Evolutionary conservation across 2,797 vertebrate species (phyloP).

Genomic region (Megaceryle alcyon): DNA sequence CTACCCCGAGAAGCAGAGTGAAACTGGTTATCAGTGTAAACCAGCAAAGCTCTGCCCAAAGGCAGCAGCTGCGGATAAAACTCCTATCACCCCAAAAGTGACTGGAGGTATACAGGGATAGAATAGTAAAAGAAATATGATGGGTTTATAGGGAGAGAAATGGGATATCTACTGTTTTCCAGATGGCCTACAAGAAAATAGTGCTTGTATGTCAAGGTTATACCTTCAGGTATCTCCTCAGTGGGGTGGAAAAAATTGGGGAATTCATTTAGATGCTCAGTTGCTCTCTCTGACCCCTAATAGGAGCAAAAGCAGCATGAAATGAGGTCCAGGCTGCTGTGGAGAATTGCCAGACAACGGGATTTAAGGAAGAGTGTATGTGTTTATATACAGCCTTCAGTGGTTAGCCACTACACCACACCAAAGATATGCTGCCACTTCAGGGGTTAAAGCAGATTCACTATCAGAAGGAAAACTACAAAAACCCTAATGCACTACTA

Average conservation of each 20-base stretch:
- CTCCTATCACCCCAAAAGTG: background rate
- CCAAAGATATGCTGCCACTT: background rate
- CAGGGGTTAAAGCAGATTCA: background rate
- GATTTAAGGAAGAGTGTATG: background rate
- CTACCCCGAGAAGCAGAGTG: background rate
- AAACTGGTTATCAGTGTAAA: background rate
- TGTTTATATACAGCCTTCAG: background rate
- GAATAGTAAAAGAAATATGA: background rate
- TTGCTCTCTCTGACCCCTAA: background rate
- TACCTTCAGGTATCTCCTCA: background rate
- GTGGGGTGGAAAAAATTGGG: background rate
- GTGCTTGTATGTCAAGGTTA: fast-evolving
- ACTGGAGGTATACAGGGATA: background rate
- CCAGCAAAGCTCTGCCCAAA: background rate
- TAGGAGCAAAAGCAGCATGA: background rate
- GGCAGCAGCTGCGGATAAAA: background rate
- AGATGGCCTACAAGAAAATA: background rate
- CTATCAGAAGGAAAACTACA: background rate
- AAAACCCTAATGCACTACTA: fast-evolving
- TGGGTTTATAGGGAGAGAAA: background rate
- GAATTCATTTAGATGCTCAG: background rate
- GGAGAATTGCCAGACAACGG: background rate
- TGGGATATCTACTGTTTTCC: background rate
- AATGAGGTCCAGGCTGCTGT: background rate
- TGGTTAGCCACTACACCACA: background rate